A percentile compares a stretch with the other conserved stretches of the same genome.
Evolutionary conservation across 2,888 invertebrate species (phyloP).

Genomic region (Oligia fasciuncula): DNA sequence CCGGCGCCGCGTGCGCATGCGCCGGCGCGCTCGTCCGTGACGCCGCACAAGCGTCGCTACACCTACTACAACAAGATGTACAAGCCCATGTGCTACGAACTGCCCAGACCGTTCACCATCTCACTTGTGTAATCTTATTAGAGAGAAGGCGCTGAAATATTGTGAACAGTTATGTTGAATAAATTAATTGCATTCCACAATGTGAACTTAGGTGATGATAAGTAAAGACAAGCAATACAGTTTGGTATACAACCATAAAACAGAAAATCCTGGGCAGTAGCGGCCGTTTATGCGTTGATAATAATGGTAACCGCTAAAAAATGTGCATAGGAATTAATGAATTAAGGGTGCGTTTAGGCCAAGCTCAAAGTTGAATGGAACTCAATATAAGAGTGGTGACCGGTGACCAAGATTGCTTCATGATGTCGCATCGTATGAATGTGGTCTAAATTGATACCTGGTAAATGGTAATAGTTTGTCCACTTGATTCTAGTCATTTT

Average conservation of each 20-base stretch:
- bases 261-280: neutral
- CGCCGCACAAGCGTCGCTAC: slow-evolving; percentile 85
- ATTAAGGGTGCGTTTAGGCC: neutral
- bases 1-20: slow-evolving; percentile 23
- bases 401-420: neutral
- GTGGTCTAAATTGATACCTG: neutral
- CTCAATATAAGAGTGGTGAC: neutral
- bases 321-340: neutral
- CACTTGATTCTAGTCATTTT: slow-evolving; percentile 43
- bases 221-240: neutral
- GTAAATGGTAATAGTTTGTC: slow-evolving; percentile 7
- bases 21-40: slow-evolving; percentile 75
- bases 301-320: neutral
- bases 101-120: slow-evolving; percentile 81
- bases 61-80: slow-evolving; percentile 88
- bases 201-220: neutral
- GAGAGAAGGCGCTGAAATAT: neutral
- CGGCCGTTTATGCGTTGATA: no score
- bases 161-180: neutral
- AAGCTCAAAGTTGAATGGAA: neutral
- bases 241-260: neutral
- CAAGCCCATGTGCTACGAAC: slow-evolving; percentile 82
- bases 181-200: neutral
- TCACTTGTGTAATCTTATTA: slow-evolving; percentile 76
- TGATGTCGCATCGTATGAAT: neutral